Conservation (phyloP, 2,888 invertebrate genomes). For the Eurytoma californica region DNA sequence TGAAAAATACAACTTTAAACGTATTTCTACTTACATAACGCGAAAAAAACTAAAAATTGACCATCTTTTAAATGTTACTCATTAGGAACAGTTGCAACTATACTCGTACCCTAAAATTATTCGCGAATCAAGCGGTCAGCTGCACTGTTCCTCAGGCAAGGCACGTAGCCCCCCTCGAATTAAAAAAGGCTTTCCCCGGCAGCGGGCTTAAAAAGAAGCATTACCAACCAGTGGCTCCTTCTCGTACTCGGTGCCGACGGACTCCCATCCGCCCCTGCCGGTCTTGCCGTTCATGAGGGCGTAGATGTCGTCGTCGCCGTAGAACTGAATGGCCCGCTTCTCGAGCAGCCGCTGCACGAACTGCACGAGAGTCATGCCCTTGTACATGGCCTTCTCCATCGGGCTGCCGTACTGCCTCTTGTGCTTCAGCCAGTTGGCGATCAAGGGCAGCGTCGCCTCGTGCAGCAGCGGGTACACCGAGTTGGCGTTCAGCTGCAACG, state of each 20-base stretch:
- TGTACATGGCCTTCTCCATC: slow-evolving; percentile 78
- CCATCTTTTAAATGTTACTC: too few species aligned
- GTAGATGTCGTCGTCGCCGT: slow-evolving; percentile 76
- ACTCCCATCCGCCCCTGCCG: slow-evolving; percentile 78
- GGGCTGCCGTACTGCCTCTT: slow-evolving; percentile 76
- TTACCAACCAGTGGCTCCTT: slow-evolving; percentile 74
- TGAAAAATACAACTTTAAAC: too few species aligned
- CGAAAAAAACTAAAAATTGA: too few species aligned
- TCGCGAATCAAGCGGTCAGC: too few species aligned
- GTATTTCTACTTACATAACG: too few species aligned
- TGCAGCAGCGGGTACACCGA: slow-evolving; percentile 84
- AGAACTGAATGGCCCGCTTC: slow-evolving; percentile 78
- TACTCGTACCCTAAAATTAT: too few species aligned
- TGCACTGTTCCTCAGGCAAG: too few species aligned
- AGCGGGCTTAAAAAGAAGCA: too few species aligned
- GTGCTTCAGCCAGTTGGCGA: slow-evolving; percentile 81
- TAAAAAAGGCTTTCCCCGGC: too few species aligned
- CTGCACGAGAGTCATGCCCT: slow-evolving; percentile 78
- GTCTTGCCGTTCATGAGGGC: slow-evolving; percentile 75
- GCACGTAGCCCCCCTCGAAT: too few species aligned
- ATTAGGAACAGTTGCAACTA: too few species aligned
- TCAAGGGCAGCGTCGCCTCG: slow-evolving; percentile 80
- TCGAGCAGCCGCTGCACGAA: slow-evolving; percentile 78
- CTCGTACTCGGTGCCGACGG: slow-evolving; percentile 78
- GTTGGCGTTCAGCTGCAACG: slow-evolving; percentile 67